Percentiles rank a stretch among this genome's conserved stretches.
These are phyloP conservation scores for Synanthedon formicaeformis DNA, from an alignment of 2,888 invertebrate species.

Conservation along the genomic window DNA sequence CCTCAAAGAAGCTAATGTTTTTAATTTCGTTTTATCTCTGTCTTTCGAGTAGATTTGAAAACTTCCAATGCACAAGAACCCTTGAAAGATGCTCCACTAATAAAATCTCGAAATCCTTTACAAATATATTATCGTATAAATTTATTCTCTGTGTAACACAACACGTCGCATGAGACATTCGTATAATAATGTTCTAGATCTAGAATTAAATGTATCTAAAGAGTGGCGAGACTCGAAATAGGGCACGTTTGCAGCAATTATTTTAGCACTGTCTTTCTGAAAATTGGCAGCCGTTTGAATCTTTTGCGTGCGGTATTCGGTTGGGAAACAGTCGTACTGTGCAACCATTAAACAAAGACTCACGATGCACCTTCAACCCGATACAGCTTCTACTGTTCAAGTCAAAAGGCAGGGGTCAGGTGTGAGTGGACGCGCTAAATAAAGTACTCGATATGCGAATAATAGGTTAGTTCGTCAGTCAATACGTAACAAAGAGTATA, in stretches of 20 bases:
- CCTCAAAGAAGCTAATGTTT: too few species aligned
- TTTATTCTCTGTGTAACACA: not conserved
- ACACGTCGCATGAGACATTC: slow-evolving; percentile 27
- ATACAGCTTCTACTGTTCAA: slow-evolving; percentile 12
- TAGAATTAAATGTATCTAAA: slow-evolving; percentile 60
- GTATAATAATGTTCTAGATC: slow-evolving; percentile 51
- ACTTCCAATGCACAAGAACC: too few species aligned
- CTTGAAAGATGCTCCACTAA: too few species aligned
- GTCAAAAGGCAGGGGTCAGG: slow-evolving; percentile 36
- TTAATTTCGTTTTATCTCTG: too few species aligned
- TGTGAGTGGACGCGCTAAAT: slow-evolving; percentile 49
- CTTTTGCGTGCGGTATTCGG: slow-evolving; percentile 64
- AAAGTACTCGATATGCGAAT: slow-evolving; percentile 64
- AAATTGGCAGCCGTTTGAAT: slow-evolving; percentile 68
- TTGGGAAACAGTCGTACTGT: slow-evolving; percentile 61
- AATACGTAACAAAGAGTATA: slow-evolving; percentile 22
- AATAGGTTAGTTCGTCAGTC: slow-evolving; percentile 54
- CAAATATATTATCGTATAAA: not conserved
- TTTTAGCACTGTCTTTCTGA: slow-evolving; percentile 70
- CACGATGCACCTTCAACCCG: slow-evolving; percentile 26
- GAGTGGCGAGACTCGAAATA: slow-evolving; percentile 59
- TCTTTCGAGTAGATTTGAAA: too few species aligned
- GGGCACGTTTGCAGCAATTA: slow-evolving; percentile 67
- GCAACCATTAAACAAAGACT: slow-evolving; percentile 36
- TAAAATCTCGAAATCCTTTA: too few species aligned